Percentiles rank a stretch among this genome's conserved stretches.
These are phyloP conservation scores for Chlamydotis undulata DNA, from an alignment of 2,113 vertebrate genomes.

Conservation along the genomic window DNA sequence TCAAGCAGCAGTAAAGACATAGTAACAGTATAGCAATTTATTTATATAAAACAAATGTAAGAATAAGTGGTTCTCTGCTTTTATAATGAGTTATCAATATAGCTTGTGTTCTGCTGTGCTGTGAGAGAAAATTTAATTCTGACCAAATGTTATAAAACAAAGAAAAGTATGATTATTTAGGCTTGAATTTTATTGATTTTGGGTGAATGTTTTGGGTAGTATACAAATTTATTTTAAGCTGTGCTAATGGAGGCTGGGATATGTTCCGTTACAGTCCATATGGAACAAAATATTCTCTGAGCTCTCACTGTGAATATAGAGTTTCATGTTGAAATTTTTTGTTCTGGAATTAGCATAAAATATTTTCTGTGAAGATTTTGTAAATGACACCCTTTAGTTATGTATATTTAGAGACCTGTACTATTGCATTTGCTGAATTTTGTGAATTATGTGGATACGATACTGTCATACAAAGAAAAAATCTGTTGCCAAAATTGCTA, in stretches of 20 bases:
- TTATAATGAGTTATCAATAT: background rate
- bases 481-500: background rate
- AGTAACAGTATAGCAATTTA: background rate
- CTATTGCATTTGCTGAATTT: background rate
- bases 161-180: constrained; percentile 3
- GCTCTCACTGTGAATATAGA: background rate
- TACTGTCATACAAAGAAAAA: background rate
- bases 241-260: background rate
- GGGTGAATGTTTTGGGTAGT: background rate
- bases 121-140: background rate
- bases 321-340: background rate
- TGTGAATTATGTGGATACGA: background rate
- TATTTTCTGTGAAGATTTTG: background rate
- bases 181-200: constrained; percentile 22
- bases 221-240: background rate
- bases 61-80: background rate
- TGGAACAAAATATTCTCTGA: background rate
- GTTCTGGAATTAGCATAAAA: background rate
- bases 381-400: background rate
- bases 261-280: background rate
- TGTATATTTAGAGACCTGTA: background rate
- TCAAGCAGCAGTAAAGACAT: background rate
- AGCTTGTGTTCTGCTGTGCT: background rate
- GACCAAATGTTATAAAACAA: background rate
- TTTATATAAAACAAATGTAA: background rate